Evolutionary conservation across 2,797 vertebrate genomes (phyloP).

Genomic region (Antrozous pallidus): DNA sequence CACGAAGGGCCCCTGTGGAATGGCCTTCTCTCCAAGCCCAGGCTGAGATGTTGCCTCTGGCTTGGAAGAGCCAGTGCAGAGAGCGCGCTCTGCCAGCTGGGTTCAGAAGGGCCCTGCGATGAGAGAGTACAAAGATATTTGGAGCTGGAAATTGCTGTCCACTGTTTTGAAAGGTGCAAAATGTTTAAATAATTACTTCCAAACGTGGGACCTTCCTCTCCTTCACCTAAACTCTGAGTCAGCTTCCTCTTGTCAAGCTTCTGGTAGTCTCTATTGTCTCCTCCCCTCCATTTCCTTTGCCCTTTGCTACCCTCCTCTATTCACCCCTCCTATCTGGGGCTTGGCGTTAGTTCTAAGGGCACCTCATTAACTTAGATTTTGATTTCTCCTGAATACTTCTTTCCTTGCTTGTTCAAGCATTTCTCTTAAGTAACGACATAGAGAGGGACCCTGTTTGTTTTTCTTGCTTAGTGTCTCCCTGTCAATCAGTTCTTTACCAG

Average conservation of each 20-base stretch:
- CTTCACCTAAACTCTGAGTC: not conserved
- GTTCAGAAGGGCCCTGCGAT: not conserved
- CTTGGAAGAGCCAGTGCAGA: not conserved
- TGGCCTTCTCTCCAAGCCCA: not conserved
- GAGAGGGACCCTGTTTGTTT: slow-evolving; percentile 14
- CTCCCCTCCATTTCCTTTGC: not conserved
- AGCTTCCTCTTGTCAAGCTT: not conserved
- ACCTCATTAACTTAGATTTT: not conserved
- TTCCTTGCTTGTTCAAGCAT: not conserved
- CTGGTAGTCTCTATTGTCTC: no score
- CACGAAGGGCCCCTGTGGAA: not conserved
- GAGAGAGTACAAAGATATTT: not conserved
- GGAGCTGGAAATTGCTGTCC: not conserved
- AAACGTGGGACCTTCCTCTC: not conserved
- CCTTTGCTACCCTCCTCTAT: no score
- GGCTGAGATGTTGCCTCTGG: not conserved
- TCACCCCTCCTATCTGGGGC: not conserved
- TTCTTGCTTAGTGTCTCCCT: not conserved
- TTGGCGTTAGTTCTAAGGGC: not conserved
- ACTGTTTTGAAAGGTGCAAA: slow-evolving; percentile 1
- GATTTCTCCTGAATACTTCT: not conserved
- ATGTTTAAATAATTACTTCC: slow-evolving; percentile 15
- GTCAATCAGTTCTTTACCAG: not conserved
- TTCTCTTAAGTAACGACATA: not conserved
- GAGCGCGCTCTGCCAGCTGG: not conserved